Conservation (phyloP, 92 coral and sea anemone species). For the Palythoa caribaeorum region DNA sequence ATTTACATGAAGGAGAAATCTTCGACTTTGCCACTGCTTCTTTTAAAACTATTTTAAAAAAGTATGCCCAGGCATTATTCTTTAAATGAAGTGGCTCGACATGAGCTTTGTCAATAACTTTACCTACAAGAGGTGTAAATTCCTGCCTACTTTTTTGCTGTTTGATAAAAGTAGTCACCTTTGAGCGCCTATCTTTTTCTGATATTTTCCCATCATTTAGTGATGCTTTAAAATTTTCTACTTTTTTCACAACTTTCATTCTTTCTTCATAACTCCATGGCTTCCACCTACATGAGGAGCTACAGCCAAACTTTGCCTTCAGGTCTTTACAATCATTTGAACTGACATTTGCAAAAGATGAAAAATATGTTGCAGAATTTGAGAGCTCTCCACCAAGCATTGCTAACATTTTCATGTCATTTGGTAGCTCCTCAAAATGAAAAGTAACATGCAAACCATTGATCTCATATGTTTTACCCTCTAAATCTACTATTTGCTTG, state of each 20-base stretch:
- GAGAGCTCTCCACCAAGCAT: constrained; percentile 45
- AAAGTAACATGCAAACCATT: constrained; percentile 44
- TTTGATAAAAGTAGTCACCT: constrained; percentile 41
- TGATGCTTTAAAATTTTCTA: constrained; percentile 1
- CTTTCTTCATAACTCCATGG: constrained; percentile 43
- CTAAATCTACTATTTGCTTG: constrained; percentile 46
- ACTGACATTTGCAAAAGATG: constrained; percentile 51
- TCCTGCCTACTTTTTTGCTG: constrained; percentile 46
- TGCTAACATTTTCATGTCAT: constrained; percentile 54
- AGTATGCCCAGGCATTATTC: constrained; percentile 51
- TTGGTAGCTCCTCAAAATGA: constrained; percentile 58
- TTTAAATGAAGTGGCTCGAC: constrained; percentile 18
- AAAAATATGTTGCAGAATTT: constrained; percentile 50
- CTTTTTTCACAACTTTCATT: constrained; percentile 26
- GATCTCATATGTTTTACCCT: constrained; percentile 15
- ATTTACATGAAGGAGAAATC: background rate
- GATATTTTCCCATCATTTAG: background rate
- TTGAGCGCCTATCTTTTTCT: background rate
- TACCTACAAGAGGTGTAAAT: constrained; percentile 19
- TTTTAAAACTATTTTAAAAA: constrained; percentile 5
- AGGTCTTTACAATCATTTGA: constrained; percentile 24
- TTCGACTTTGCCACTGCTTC: too few species aligned
- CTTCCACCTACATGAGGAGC: constrained; percentile 40
- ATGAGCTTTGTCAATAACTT: too few species aligned
- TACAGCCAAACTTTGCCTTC: constrained; percentile 10